Conservation (phyloP, 2,113 vertebrate species). For the Argyrosomus japonicus region DNA sequence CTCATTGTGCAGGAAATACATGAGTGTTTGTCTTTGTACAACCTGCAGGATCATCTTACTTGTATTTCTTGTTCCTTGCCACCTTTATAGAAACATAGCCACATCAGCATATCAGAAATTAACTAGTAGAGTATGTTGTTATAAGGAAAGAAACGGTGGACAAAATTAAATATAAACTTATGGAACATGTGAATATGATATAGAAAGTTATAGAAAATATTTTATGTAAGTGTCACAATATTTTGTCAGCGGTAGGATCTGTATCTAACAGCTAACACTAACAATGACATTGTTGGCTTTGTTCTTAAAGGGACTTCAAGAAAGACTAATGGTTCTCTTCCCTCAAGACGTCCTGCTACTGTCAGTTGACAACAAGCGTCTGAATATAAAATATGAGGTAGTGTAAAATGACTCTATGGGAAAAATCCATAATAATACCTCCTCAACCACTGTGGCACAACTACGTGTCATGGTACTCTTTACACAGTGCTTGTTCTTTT, state of each 20-base stretch:
- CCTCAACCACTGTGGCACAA: not conserved
- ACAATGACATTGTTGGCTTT: conserved; percentile 17
- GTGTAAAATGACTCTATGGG: conserved; percentile 35
- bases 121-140: not conserved
- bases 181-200: not conserved
- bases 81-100: not conserved
- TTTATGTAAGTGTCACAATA: not conserved
- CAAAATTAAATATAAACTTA: not conserved
- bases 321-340: conserved; percentile 85
- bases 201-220: not conserved
- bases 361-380: conserved; percentile 81
- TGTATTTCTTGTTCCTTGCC: not conserved
- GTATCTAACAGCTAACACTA: not conserved
- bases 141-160: not conserved
- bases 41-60: not conserved
- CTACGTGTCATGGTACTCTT: conserved; percentile 14
- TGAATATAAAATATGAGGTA: conserved; percentile 85
- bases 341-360: conserved; percentile 86
- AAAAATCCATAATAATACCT: conserved; percentile 46
- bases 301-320: conserved; percentile 79
- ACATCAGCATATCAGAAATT: not conserved
- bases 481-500: conserved; percentile 14
- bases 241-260: not conserved
- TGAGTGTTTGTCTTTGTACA: not conserved
- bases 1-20: too few relatives aligned